Percentiles rank a stretch among this genome's conserved stretches.
These are phyloP conservation scores for Campoplex capitator DNA, from an alignment of 2,888 invertebrate genomes.

Conservation along the genomic window DNA sequence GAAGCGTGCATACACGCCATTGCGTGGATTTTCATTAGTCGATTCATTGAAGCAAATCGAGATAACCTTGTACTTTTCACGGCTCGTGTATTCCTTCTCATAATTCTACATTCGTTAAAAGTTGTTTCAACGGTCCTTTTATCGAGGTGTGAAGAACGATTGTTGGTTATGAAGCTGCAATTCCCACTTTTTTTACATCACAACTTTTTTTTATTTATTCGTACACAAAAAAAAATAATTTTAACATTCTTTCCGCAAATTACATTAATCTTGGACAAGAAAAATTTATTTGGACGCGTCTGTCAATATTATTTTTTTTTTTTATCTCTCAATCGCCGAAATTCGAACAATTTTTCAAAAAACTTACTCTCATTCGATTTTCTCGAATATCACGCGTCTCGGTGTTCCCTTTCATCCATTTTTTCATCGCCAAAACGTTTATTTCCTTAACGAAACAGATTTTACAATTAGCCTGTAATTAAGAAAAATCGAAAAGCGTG, in stretches of 20 bases:
- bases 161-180: background rate
- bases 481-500: background rate
- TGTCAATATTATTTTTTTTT: background rate
- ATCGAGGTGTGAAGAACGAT: background rate
- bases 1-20: background rate
- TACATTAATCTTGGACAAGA: no score
- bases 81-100: background rate
- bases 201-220: no score
- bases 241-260: no score
- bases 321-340: no score
- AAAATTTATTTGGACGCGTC: no score
- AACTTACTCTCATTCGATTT: no score
- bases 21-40: constrained; percentile 5
- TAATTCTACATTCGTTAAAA: background rate
- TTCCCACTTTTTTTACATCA: background rate
- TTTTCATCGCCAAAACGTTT: background rate
- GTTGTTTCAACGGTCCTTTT: background rate
- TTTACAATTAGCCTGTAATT: background rate
- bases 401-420: no score
- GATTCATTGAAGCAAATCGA: background rate
- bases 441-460: background rate
- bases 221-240: no score
- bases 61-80: background rate
- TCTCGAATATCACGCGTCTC: no score
- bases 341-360: no score